Base-by-base conservation (phyloP, 2,113 vertebrate species). In the Aythya baeri region DNA sequence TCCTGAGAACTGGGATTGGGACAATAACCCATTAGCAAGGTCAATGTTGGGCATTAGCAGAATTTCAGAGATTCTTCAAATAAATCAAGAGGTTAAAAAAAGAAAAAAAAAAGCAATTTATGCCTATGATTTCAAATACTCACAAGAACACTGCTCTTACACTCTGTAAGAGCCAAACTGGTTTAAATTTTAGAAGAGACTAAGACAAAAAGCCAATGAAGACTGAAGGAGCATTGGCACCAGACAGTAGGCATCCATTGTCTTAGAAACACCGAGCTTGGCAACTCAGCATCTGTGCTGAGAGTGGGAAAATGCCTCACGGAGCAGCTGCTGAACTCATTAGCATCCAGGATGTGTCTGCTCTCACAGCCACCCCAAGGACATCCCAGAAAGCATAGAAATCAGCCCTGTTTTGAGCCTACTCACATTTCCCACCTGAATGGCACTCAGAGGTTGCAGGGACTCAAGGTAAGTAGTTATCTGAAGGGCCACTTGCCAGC, bases 261-360 rank as follows among this genome's bases (percentile, higher is more conserved):
- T 55, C 78, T 87, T 92, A 85, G 80, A 89, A 80, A 81, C 32
- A 88, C 13, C 13, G 90, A 80, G 54, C 9, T 57, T 77, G 55
- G 54, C 73, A 93, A 84, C 23, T 58, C 6, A 61, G 73, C 46
- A 71, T 80, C 81, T 0, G 0, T 36, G 16, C 50, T 89, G 89
- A 71, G 67, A 70, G 79, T 58, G 71, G 72, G 90, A 94, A 96
- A 84, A 86, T 61, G 83, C 8, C 38, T 27, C 17, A 41, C 17
- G 17, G 17, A 75, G 57, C 94, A 96, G 93, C 93, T 97, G 95
- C 74, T 80, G 86, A 88, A 95, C 57, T 94, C 92, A 78, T 96
- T 76, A 91, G 43, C 59, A 61, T 91, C 87, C 57, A 72, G 61
- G 43, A 34, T 62, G 44, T 44, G 21, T 77, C 52, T 59, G 58